These are phyloP conservation scores for Drosophila eohydei DNA, from an alignment of 2,888 invertebrate genomes.

Conservation along the genomic window DNA sequence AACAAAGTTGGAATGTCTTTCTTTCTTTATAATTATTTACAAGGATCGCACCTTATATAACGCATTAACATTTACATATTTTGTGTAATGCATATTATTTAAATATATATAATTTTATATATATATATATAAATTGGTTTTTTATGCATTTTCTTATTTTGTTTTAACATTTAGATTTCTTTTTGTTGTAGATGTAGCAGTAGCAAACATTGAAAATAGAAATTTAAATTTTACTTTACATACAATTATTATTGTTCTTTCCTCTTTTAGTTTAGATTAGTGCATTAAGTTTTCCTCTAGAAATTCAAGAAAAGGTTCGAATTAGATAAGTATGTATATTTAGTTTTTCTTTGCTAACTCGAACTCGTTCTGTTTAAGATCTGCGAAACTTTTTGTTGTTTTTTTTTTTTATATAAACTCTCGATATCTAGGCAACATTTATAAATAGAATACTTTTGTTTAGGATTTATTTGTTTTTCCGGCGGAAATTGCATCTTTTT, in stretches of 20 bases:
- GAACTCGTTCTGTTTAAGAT: conserved; percentile 17
- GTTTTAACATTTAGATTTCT: conserved; percentile 46
- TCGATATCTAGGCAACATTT: conserved; percentile 63
- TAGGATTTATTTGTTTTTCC: conserved; percentile 36
- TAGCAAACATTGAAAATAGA: conserved; percentile 62
- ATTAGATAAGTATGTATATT: conserved; percentile 28
- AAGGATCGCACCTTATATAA: conserved; percentile 83
- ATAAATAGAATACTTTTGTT: conserved; percentile 75
- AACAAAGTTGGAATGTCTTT: conserved; percentile 84
- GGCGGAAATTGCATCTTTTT: conserved; percentile 36
- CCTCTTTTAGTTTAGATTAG: conserved; percentile 29
- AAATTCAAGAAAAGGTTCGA: conserved; percentile 26
- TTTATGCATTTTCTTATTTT: conserved; percentile 38
- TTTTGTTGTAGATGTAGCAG: conserved; percentile 36
- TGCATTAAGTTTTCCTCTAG: conserved; percentile 39
- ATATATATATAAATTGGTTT: conserved; percentile 13
- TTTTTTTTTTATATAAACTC: conserved; percentile 41
- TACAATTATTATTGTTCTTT: conserved; percentile 61
- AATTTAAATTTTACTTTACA: conserved; percentile 59
- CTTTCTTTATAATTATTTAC: conserved; percentile 85
- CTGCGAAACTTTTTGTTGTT: conserved; percentile 15
- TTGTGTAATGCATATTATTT: conserved; percentile 67
- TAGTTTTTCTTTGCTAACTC: conserved; percentile 13
- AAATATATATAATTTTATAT: conserved; percentile 63
- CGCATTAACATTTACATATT: conserved; percentile 72